Evolutionary conservation across 2,113 vertebrate species (phyloP).

Genomic region (Hippolais icterina): DNA sequence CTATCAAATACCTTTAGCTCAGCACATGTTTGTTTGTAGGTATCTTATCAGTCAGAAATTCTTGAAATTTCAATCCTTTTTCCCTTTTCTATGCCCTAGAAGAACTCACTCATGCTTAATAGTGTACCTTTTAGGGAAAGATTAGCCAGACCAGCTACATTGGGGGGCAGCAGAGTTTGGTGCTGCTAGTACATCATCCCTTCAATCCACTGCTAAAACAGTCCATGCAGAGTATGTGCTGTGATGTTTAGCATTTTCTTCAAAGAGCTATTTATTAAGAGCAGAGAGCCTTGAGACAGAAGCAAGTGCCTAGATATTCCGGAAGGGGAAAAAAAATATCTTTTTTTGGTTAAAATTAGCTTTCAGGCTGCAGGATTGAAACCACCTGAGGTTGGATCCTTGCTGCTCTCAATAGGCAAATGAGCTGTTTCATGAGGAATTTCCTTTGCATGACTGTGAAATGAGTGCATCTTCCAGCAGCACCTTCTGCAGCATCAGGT

Average conservation of each 20-base stretch:
- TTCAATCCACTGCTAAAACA: not conserved
- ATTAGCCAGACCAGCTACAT: not conserved
- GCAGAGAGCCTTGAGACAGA: not conserved
- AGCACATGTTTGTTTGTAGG: not conserved
- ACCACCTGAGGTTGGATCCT: not conserved
- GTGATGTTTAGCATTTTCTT: not conserved
- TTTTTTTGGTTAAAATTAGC: not conserved
- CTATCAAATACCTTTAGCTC: not conserved
- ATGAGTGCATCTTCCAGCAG: not conserved
- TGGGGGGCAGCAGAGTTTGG: not conserved
- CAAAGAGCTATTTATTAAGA: slow-evolving; percentile 33
- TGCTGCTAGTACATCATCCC: not conserved
- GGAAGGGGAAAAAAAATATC: not conserved
- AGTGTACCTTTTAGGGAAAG: accelerated
- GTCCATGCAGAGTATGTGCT: not conserved
- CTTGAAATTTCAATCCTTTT: not conserved
- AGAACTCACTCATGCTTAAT: not conserved
- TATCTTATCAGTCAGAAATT: not conserved
- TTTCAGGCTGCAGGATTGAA: not conserved
- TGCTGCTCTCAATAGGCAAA: slow-evolving; percentile 25
- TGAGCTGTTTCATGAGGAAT: slow-evolving; percentile 35
- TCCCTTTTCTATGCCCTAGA: not conserved
- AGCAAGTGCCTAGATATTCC: not conserved
- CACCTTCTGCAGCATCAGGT: not conserved
- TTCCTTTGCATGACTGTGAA: slow-evolving; percentile 30